Evolutionary conservation across 53 echinoderm and acorn worm genomes (phyloP).

Genomic region (Pentamera pediparva): DNA sequence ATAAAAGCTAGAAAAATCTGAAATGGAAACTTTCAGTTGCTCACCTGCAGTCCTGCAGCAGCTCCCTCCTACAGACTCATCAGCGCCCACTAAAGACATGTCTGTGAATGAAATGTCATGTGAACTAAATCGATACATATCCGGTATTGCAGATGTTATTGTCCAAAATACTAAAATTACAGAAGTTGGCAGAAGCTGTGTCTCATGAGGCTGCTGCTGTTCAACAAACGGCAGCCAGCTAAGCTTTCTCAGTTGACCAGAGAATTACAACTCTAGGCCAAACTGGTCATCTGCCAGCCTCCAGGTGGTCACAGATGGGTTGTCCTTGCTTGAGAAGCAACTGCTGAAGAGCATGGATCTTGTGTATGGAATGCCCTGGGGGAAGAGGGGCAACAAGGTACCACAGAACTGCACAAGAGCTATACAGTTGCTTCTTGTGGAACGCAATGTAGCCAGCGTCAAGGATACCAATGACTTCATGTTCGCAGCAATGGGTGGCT

Average conservation of each 20-base stretch:
- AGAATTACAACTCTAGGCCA: slow-evolving; percentile 23
- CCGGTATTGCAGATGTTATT: too few relatives aligned
- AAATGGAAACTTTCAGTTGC: too few relatives aligned
- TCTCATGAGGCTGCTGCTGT: slow-evolving; percentile 43
- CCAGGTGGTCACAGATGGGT: slow-evolving; percentile 26
- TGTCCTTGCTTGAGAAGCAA: slow-evolving; percentile 44
- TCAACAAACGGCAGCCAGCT: slow-evolving; percentile 52
- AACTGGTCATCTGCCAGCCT: slow-evolving; percentile 15
- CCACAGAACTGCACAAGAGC: too few relatives aligned
- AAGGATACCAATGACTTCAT: background rate
- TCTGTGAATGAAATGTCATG: slow-evolving; percentile 7
- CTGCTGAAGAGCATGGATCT: slow-evolving; percentile 1
- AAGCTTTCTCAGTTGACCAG: slow-evolving; percentile 39
- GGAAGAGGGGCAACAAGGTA: slow-evolving; percentile 3
- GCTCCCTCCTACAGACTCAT: too few relatives aligned
- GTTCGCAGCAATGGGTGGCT: slow-evolving; percentile 8
- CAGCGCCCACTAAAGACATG: too few relatives aligned
- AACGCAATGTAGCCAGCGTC: too few relatives aligned
- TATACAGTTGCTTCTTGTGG: too few relatives aligned
- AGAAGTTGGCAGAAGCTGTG: slow-evolving; percentile 36
- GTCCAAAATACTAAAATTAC: background rate
- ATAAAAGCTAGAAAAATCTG: too few relatives aligned
- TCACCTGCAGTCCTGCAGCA: too few relatives aligned
- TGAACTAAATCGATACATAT: background rate
- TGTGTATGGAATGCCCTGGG: background rate